Evolutionary conservation across 2,797 vertebrate genomes (phyloP).

Genomic region (Rhinella marina): DNA sequence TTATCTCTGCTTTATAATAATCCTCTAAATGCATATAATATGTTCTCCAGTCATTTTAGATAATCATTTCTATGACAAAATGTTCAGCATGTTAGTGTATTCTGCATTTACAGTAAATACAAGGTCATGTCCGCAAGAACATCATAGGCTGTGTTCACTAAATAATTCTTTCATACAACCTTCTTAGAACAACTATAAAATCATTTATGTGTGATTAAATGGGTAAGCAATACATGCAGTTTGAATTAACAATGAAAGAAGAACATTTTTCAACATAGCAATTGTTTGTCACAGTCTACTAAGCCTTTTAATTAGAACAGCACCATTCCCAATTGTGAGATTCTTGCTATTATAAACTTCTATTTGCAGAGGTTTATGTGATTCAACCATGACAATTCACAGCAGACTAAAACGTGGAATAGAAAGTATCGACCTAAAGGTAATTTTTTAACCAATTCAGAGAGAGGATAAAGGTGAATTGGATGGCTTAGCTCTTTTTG

Average conservation of each 20-base stretch:
- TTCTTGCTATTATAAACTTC: conserved; percentile 60
- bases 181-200: conserved; percentile 61
- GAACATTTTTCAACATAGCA: conserved; percentile 60
- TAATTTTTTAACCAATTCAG: conserved; percentile 63
- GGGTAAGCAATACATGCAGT: conserved; percentile 50
- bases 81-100: conserved; percentile 37
- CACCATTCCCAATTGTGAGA: conserved; percentile 58
- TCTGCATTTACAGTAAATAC: conserved; percentile 39
- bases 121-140: conserved; percentile 48
- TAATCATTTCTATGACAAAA: conserved; percentile 40
- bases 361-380: conserved; percentile 61
- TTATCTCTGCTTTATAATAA: conserved; percentile 28
- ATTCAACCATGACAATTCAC: conserved; percentile 62
- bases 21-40: conserved; percentile 40
- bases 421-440: conserved; percentile 61
- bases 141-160: conserved; percentile 41
- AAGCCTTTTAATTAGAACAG: conserved; percentile 61
- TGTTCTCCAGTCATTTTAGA: conserved; percentile 6
- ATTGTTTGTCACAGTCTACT: conserved; percentile 63
- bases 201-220: conserved; percentile 60
- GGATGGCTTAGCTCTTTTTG: conserved; percentile 62
- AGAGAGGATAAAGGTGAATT: conserved; percentile 62
- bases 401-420: conserved; percentile 58
- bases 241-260: conserved; percentile 59
- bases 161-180: conserved; percentile 44